Evolutionary conservation across 2,888 invertebrate species (phyloP), one percentile per base, ranked within the genome.

Genomic region (Aphodius sticticus): DNA sequence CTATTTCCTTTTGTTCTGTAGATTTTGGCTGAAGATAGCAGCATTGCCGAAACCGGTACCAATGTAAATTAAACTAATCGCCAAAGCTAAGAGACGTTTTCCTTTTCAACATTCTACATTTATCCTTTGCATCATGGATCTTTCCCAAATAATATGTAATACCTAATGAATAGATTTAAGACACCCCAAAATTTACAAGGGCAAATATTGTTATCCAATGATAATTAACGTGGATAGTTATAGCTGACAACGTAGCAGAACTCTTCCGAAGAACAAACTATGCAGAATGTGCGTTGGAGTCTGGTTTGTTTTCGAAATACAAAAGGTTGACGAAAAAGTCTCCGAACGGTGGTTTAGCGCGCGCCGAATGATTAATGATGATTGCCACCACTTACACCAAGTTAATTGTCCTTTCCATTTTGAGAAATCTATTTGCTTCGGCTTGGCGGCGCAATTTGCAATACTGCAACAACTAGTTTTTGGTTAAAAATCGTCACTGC

Each of bases 261-360:
- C 9, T 53, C 9, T 7, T 53, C 53, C 9, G 53, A 26, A 26
- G 26, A 26, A 26, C 26, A 26, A 26, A 26, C 26, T 76, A 69
- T 71, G 69, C n/a, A 76, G 77, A 70, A 77, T 77, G 16, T 77
- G 79, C 75, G 75, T 78, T 79, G 76, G 77, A 76, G 38, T 70
- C 74, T n/a, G 35, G n/a, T 53, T 1, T 53, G 12, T 35, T 74
- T 26, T 74, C 74, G 74, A 74, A 74, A 74, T 36, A 35, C 36
- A n/a, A 36, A 35, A 9, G 35, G 37, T n/a, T 74, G 35, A 36
- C 9, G 74, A 74, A 74, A 74, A 74, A 74, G 35, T 74, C n/a
- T 26, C 15, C 74, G 74, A 36, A 74, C 74, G 74, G 74, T 74
- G 26, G 74, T 74, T 74, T 26, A 71, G 16, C 35, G 71, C 37